Evolutionary conservation across 2,888 invertebrate genomes (phyloP).

Genomic region (Clunio marinus): DNA sequence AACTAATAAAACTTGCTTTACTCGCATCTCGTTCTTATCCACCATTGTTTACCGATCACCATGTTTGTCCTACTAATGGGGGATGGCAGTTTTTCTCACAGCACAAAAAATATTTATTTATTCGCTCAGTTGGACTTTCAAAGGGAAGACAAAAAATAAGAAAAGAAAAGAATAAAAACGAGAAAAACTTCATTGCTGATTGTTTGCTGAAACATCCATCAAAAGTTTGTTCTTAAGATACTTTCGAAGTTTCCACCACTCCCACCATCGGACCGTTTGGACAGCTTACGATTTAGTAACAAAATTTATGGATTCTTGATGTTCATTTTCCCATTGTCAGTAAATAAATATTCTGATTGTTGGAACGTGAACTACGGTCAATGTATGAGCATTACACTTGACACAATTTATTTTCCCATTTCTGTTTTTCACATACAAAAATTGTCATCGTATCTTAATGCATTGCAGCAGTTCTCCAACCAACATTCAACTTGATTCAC

Average conservation of each 20-base stretch:
- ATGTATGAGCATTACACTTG: no score
- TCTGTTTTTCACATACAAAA: no score
- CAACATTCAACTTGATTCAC: not conserved
- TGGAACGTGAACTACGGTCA: no score
- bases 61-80: constrained; percentile 22
- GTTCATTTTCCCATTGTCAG: no score
- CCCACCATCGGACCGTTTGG: no score
- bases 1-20: constrained; percentile 17
- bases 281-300: not conserved
- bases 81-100: constrained; percentile 29
- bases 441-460: no score
- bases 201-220: constrained; percentile 32
- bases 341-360: no score
- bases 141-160: not conserved
- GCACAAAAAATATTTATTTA: no score
- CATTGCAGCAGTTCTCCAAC: no score
- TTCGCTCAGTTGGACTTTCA: not conserved
- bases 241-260: not conserved
- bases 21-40: not conserved
- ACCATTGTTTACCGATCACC: constrained; percentile 25
- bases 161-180: constrained; percentile 12
- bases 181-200: constrained; percentile 26
- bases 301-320: not conserved
- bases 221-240: not conserved
- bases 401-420: no score